Evolutionary conservation across 2,797 vertebrate species (phyloP).

Genomic region (Ceryle rudis): DNA sequence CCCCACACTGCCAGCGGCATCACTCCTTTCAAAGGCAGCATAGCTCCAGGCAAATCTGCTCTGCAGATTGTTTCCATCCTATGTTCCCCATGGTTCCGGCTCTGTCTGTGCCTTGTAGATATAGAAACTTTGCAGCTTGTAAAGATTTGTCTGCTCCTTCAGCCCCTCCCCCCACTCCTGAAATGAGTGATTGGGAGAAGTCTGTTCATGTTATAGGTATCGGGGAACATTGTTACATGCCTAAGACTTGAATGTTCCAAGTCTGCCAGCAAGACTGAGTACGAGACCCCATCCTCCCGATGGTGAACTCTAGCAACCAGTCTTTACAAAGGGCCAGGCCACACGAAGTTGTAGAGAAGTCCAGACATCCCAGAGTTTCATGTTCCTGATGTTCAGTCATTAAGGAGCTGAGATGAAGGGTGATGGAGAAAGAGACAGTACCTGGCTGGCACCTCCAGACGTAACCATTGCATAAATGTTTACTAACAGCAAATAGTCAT

Average conservation of each 20-base stretch:
- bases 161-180: background rate
- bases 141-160: constrained; percentile 35
- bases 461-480: background rate
- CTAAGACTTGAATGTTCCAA: background rate
- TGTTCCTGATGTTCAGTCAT: background rate
- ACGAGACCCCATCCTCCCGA: rapidly evolving
- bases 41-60: constrained; percentile 55
- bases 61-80: constrained; percentile 49
- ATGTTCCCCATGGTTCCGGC: constrained; percentile 40
- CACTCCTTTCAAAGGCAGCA: background rate
- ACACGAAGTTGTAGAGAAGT: rapidly evolving
- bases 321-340: background rate
- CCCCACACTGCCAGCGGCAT: rapidly evolving
- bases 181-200: background rate
- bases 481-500: constrained; percentile 45
- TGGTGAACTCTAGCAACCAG: background rate
- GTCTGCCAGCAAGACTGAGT: background rate
- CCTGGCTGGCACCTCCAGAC: background rate
- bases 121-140: constrained; percentile 54
- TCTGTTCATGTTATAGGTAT: background rate
- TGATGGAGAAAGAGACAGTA: background rate
- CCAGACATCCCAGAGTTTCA: background rate
- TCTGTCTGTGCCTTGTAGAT: constrained; percentile 63
- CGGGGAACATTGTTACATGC: rapidly evolving
- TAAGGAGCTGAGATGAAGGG: background rate